phyloP scores from a whole-genome alignment of 1,140 invertebrate species.

The Scylla paramamosain region DNA sequence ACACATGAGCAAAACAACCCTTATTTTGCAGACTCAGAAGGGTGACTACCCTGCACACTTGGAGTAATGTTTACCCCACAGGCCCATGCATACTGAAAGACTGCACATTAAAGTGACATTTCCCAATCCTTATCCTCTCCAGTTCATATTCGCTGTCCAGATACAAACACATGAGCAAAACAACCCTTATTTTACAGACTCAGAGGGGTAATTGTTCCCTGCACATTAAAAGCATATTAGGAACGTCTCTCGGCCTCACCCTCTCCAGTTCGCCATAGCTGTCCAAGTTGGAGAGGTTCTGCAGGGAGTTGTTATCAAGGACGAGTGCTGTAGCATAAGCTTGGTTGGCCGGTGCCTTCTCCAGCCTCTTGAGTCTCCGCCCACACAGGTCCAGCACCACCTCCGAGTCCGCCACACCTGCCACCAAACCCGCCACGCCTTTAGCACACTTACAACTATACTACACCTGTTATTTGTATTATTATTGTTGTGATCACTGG shows the following conservation, averaged over 20 bases:
- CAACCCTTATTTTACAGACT: too few relatives aligned
- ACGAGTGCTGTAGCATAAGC: constrained; percentile 87
- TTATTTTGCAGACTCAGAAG: too few relatives aligned
- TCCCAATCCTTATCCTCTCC: too few relatives aligned
- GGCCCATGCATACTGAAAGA: too few relatives aligned
- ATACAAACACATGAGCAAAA: too few relatives aligned
- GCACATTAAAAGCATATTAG: too few relatives aligned
- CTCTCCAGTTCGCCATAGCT: constrained; percentile 89
- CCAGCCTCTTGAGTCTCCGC: constrained; percentile 80
- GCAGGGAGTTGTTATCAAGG: constrained; percentile 92
- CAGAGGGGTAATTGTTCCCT: too few relatives aligned
- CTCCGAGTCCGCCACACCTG: constrained; percentile 78
- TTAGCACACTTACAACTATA: neutral
- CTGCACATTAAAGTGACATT: too few relatives aligned
- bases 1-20: too few relatives aligned
- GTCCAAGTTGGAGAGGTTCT: constrained; percentile 92
- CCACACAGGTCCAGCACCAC: constrained; percentile 80
- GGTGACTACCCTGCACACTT: too few relatives aligned
- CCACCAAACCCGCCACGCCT: neutral
- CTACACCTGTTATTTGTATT: neutral
- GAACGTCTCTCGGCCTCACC: constrained; percentile 81
- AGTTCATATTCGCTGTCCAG: too few relatives aligned
- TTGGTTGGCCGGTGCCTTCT: constrained; percentile 79
- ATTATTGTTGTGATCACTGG: neutral
- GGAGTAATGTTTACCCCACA: too few relatives aligned